Evolutionary conservation across 2,797 vertebrate species (phyloP).

Genomic region (Gymnopithys bicolor): DNA sequence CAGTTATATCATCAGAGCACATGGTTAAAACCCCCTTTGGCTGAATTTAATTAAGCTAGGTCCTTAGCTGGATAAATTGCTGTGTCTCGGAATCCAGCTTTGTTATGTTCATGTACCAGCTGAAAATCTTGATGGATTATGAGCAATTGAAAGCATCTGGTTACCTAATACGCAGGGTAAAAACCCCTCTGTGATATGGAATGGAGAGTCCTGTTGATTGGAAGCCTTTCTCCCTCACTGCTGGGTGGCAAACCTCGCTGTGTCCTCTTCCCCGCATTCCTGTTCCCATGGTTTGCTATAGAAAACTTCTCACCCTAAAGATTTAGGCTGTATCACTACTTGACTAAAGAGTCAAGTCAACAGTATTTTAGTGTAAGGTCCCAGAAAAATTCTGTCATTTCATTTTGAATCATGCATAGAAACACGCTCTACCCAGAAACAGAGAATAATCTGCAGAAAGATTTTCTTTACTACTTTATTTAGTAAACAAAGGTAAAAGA

Average conservation of each 20-base stretch:
- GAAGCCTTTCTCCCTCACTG: background rate
- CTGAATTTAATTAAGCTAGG: background rate
- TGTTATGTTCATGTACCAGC: accelerated
- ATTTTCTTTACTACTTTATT: background rate
- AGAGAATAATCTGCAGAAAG: background rate
- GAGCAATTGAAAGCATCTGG: background rate
- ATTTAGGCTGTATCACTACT: background rate
- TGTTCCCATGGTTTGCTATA: background rate
- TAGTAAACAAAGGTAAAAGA: background rate
- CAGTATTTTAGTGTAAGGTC: background rate
- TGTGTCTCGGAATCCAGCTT: background rate
- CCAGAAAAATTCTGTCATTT: background rate
- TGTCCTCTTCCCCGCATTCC: background rate
- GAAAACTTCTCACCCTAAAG: background rate
- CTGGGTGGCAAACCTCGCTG: background rate
- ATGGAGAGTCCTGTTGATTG: background rate
- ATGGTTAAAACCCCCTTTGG: background rate
- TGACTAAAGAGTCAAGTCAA: background rate
- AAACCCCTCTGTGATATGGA: accelerated
- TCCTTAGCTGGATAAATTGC: background rate
- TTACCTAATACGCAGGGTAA: background rate
- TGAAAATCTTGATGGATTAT: background rate
- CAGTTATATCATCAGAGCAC: background rate
- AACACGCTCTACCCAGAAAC: background rate
- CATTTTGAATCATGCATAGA: background rate